Percentiles rank a stretch among this genome's conserved stretches.
These are phyloP conservation scores for Neosalanx taihuensis DNA, from an alignment of 2,797 vertebrate species.

Conservation along the genomic window DNA sequence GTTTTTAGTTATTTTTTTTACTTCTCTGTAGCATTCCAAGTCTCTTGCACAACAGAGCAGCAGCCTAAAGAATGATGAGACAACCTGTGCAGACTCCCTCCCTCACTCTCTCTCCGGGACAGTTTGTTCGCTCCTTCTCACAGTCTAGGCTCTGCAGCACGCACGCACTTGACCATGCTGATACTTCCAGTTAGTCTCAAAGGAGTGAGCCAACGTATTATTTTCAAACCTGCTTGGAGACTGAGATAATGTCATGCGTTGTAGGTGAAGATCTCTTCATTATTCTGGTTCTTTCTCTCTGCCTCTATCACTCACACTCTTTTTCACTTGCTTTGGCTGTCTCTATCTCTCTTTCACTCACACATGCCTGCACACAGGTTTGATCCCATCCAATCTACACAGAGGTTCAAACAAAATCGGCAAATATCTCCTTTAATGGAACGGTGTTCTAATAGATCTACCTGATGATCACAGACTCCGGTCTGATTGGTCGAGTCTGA, in stretches of 20 bases:
- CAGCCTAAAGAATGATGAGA: not conserved
- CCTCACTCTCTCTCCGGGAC: not conserved
- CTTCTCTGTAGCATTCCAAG: not conserved
- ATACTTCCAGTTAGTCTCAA: not conserved
- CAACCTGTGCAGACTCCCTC: not conserved
- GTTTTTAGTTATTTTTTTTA: too few species aligned
- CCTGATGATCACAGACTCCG: not conserved
- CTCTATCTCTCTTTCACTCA: not conserved
- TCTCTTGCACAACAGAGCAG: not conserved
- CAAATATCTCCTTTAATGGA: too few species aligned
- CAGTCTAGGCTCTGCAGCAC: not conserved
- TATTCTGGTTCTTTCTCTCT: not conserved
- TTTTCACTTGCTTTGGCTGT: not conserved
- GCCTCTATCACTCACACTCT: not conserved
- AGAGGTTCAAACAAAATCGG: too few species aligned
- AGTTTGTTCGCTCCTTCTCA: not conserved
- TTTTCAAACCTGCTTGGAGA: constrained; percentile 1
- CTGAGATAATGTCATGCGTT: too few species aligned
- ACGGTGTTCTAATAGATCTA: too few species aligned
- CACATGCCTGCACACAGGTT: not conserved
- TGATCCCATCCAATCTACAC: not conserved
- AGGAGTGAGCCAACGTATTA: not conserved
- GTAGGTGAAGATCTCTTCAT: too few species aligned
- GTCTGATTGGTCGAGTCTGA: not conserved
- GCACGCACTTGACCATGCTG: not conserved